phyloP scores from a whole-genome alignment of 2,888 invertebrate species.

The Parapristionchus giblindavisi region DNA sequence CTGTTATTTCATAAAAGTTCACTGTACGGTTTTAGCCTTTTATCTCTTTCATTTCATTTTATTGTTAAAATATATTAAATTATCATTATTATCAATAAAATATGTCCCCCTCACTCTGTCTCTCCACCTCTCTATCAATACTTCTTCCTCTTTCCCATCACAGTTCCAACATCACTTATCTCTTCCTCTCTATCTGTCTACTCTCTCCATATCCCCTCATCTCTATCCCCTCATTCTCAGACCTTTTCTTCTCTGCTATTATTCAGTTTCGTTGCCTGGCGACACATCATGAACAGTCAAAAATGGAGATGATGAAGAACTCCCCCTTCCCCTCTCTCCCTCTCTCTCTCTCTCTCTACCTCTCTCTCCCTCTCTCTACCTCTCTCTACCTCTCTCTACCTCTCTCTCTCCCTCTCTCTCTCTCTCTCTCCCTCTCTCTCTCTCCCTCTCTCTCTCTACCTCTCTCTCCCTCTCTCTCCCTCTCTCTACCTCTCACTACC shows the following conservation, averaged over 20 bases:
- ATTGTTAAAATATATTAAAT: too few relatives aligned
- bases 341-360: constrained; percentile 29
- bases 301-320: too few relatives aligned
- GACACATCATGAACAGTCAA: too few relatives aligned
- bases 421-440: constrained; percentile 27
- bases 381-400: constrained; percentile 25
- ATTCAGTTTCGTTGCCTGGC: not conserved
- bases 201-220: not conserved
- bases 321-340: not conserved
- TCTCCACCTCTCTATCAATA: too few relatives aligned
- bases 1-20: too few relatives aligned
- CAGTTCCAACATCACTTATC: not conserved
- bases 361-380: constrained; percentile 31
- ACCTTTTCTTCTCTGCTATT: not conserved
- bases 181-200: not conserved
- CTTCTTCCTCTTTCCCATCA: too few relatives aligned
- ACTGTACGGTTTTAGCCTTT: too few relatives aligned
- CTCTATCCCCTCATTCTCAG: not conserved
- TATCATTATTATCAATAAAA: too few relatives aligned
- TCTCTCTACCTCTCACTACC: not conserved
- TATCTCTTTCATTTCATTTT: too few relatives aligned
- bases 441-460: constrained; percentile 33
- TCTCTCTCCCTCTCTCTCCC: constrained; percentile 35
- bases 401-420: too few relatives aligned
- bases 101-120: too few relatives aligned